These are phyloP conservation scores for Ooceraea biroi DNA, from an alignment of 1,140 invertebrate genomes.

Conservation along the genomic window DNA sequence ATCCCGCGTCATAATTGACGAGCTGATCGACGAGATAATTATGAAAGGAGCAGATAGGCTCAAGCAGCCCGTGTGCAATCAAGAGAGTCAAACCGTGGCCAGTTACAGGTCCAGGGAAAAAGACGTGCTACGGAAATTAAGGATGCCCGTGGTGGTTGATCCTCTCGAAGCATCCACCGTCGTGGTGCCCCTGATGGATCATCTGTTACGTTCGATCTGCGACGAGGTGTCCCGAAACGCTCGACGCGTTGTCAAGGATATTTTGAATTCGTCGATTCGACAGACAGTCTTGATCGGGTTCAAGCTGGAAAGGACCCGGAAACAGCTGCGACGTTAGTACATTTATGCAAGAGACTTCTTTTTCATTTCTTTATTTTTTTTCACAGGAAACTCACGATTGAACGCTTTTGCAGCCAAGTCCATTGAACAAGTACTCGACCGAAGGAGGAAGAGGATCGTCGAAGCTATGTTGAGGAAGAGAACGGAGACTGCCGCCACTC, in stretches of 20 bases:
- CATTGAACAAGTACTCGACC: conserved; percentile 58
- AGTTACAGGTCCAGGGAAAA: conserved; percentile 61
- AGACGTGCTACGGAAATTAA: conserved; percentile 68
- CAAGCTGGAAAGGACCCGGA: conserved; percentile 51
- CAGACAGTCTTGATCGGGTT: conserved; percentile 15
- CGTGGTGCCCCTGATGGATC: conserved; percentile 37
- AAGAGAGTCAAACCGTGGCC: conserved; percentile 66
- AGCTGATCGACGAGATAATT: conserved; percentile 69
- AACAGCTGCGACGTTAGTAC: conserved; percentile 51
- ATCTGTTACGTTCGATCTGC: conserved; percentile 42
- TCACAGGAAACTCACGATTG: neutral
- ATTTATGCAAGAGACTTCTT: neutral
- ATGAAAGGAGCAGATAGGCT: conserved; percentile 56
- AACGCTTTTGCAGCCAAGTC: conserved; percentile 11
- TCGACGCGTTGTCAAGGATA: neutral
- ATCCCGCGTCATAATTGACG: conserved; percentile 39
- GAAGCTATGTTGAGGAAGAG: conserved; percentile 64
- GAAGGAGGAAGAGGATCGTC: conserved; percentile 61
- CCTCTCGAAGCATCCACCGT: conserved; percentile 64
- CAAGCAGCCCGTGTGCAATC: conserved; percentile 60
- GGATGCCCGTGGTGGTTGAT: conserved; percentile 56
- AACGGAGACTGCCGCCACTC: conserved; percentile 61
- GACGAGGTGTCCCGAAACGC: conserved; percentile 40
- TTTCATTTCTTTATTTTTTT: neutral
- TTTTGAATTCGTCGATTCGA: conserved; percentile 17